Base-by-base conservation (phyloP, 1,140 invertebrate species). In the Sycophaga agraensis region DNA sequence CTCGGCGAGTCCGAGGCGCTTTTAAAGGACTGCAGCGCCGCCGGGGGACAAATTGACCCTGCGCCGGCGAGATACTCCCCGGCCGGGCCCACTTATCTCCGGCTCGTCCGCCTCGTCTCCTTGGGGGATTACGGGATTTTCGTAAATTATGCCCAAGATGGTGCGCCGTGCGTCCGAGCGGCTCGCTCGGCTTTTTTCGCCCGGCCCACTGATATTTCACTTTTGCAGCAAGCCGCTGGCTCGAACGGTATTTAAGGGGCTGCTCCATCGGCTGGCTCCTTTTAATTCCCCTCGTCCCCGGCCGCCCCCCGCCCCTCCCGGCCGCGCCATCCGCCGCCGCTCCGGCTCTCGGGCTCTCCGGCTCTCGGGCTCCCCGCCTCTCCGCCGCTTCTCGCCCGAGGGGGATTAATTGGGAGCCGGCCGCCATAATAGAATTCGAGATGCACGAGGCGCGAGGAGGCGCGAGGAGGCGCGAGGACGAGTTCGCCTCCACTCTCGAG, bases 71-170 rank as follows among this genome's bases (percentile, higher is more conserved):
- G n/a, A n/a, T n/a, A n/a, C n/a, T n/a, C n/a, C n/a, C n/a, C n/a
- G n/a, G n/a, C n/a, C n/a, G n/a, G n/a, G n/a, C n/a, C n/a, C 19
- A 19, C 49, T 51, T 24, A 19, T 19, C 17, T 19, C 17, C 49
- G 24, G 21, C 16, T 40, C 42, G n/a, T n/a, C n/a, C n/a, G n/a
- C n/a, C n/a, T 31, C 42, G 24, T 34, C 40, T 11, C 26, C 37
- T 4, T 17, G 2, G 24, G 35, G 39, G 46, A 59, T 59, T 59
- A 59, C 57, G 57, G 57, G 57, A 59, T 51, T 59, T 51, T 59
- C 28, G 37, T 59, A 43, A 59, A 59, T 59, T 51, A 51, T 59
- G 57, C n/a, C 26, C 5, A 31, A 28, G 24, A 28, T 46, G 22
- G 45, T 46, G n/a, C n/a, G n/a, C n/a, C 28, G 45, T 26, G 14